These are phyloP conservation scores for Lepidurus apus DNA, from an alignment of 1,140 invertebrate species.

Conservation along the genomic window DNA sequence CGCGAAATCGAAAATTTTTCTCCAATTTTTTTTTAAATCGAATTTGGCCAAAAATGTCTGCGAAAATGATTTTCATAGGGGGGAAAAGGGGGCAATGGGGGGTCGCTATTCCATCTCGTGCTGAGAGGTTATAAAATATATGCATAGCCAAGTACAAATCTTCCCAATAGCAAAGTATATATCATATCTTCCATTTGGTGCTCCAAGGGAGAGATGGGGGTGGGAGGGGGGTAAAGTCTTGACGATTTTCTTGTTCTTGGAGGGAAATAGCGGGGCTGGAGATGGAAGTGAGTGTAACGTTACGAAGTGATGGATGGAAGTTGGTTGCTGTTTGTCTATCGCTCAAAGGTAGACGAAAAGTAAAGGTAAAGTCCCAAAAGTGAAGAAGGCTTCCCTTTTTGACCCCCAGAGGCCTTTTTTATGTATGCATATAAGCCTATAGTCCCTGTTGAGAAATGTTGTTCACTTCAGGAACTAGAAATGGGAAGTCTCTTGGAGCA, in stretches of 20 bases:
- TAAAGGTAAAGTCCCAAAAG: background rate
- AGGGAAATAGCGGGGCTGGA: background rate
- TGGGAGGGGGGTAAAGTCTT: background rate
- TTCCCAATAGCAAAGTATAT: background rate
- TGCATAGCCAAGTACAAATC: background rate
- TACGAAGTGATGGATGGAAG: background rate
- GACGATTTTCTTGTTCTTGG: background rate
- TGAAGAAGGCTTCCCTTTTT: background rate
- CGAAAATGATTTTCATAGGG: background rate
- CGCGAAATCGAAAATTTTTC: background rate
- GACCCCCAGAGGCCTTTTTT: background rate
- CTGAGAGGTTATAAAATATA: slow-evolving; percentile 22
- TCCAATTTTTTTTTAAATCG: background rate
- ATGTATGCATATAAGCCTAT: background rate
- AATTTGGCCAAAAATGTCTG: background rate
- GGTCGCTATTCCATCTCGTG: background rate
- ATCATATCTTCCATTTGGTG: background rate
- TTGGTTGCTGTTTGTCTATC: too few relatives aligned
- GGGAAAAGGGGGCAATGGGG: background rate
- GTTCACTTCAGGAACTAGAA: too few relatives aligned
- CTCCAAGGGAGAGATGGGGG: background rate
- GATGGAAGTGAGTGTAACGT: slow-evolving; percentile 3
- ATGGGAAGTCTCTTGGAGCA: too few relatives aligned
- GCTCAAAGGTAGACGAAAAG: background rate
- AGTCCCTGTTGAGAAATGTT: background rate